Evolutionary conservation across 2,113 vertebrate genomes (phyloP).

Genomic region (Ammodytes marinus): DNA sequence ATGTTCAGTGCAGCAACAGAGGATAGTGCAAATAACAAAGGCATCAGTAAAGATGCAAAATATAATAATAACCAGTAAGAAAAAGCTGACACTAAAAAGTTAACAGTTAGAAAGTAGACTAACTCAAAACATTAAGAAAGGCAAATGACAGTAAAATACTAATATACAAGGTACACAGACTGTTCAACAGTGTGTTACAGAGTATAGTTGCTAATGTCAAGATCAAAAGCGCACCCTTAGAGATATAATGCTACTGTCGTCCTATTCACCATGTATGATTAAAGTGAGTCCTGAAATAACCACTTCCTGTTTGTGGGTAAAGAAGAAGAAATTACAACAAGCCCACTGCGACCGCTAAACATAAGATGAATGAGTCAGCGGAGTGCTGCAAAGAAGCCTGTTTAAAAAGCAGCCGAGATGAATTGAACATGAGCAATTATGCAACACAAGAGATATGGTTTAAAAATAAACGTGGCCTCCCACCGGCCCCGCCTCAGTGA

Average conservation of each 20-base stretch:
- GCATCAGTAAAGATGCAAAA: no score
- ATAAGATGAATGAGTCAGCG: constrained; percentile 61
- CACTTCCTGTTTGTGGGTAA: neutral
- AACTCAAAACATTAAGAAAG: no score
- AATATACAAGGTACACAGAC: no score
- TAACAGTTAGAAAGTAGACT: no score
- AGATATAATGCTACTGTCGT: constrained; percentile 15
- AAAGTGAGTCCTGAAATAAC: constrained; percentile 15
- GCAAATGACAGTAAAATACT: no score
- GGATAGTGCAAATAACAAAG: no score
- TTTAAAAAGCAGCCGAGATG: constrained; percentile 50
- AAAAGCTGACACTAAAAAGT: no score
- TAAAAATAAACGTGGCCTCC: constrained; percentile 60
- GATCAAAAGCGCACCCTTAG: constrained; percentile 17
- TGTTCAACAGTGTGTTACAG: neutral
- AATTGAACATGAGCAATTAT: constrained; percentile 68
- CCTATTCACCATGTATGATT: constrained; percentile 25
- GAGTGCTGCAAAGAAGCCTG: constrained; percentile 27
- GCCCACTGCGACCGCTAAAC: constrained; percentile 29
- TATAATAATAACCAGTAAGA: no score
- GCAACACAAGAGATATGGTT: constrained; percentile 45
- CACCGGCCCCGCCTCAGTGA: constrained; percentile 50
- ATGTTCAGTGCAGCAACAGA: no score
- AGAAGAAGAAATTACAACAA: constrained; percentile 17
- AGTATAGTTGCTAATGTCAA: neutral